Base-by-base conservation (phyloP, 2,888 invertebrate genomes). In the Gibbula magus region DNA sequence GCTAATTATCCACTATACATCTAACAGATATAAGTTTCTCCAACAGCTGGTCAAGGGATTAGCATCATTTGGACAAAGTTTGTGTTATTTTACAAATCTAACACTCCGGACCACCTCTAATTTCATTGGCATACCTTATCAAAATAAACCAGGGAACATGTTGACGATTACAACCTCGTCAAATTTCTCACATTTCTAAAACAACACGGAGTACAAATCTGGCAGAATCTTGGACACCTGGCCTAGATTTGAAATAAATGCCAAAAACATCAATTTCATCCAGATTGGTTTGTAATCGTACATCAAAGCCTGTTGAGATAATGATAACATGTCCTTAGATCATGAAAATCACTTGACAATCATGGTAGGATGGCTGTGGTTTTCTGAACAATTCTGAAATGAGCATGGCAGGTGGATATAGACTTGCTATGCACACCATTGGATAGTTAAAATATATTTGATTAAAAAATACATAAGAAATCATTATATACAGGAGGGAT, bases 71-170 rank as follows among this genome's bases (percentile, higher is more conserved):
- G 29, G 61, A 25, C 61, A 61, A 16, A 7, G 13, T 29, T 61
- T 61, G 25, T 61, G 61, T 29, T 61, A 61, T 61, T 61, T 61
- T 61, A 61, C 61, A 61, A 61, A 25, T 61, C 29, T 29, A 61
- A 61, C 29, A 61, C 25, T n/a, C 13, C 61, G 25, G 61, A 25
- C 61, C 61, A 61, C 61, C 61, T 61, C 61, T 25, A 61, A 61
- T 61, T 61, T 61, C 29, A 25, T 61, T 61, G 29, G 29, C 61
- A 61, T 18, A 61, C 29, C 25, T 61, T 29, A 32, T 61, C 61
- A 61, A 61, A 61, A 61, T 61, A 61, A 61, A 61, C 29, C 61
- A 25, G 16, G 29, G 45, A 25, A 61, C 61, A 61, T 61, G 61
- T 61, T 61, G 61, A 61, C 61, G 2, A 61, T 61, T 61, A 61